Conservation (phyloP, 2,113 vertebrate species). For the Nothobranchius kuhntae region DNA sequence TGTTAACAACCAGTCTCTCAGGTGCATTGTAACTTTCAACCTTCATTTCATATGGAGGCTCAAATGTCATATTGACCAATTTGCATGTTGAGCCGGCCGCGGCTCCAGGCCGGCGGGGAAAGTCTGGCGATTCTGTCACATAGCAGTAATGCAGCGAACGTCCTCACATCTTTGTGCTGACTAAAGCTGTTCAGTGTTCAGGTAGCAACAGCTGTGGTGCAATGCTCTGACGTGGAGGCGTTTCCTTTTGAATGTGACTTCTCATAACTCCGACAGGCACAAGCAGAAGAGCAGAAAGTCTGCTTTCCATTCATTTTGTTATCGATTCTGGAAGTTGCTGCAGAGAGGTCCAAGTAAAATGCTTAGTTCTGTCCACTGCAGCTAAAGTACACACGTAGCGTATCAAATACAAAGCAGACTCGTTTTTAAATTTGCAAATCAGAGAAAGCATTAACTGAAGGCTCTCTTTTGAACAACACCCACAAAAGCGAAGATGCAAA, state of each 20-base stretch:
- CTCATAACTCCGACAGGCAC: constrained; percentile 27
- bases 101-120: not conserved
- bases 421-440: constrained; percentile 40
- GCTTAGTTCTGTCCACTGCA: constrained; percentile 41
- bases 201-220: constrained; percentile 42
- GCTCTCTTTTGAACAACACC: constrained; percentile 31
- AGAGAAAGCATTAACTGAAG: constrained; percentile 30
- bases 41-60: constrained; percentile 10
- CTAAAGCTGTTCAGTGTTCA: constrained; percentile 38
- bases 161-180: constrained; percentile 36
- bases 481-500: constrained; percentile 26
- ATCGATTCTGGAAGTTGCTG: constrained; percentile 50
- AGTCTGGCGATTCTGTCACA: constrained; percentile 16
- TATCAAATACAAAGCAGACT: constrained; percentile 10
- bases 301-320: constrained; percentile 3
- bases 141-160: constrained; percentile 34
- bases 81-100: constrained; percentile 9
- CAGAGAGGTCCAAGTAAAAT: constrained; percentile 45
- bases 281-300: constrained; percentile 20
- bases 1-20: constrained; percentile 17
- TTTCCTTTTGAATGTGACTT: constrained; percentile 50
- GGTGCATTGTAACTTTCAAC: constrained; percentile 21
- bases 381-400: not conserved
- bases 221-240: constrained; percentile 42
- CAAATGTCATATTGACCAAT: constrained; percentile 25